A percentile compares a stretch with the other conserved stretches of the same genome.
These are phyloP conservation scores for Bombus turneri DNA, from an alignment of 1,140 invertebrate species.

Conservation along the genomic window DNA sequence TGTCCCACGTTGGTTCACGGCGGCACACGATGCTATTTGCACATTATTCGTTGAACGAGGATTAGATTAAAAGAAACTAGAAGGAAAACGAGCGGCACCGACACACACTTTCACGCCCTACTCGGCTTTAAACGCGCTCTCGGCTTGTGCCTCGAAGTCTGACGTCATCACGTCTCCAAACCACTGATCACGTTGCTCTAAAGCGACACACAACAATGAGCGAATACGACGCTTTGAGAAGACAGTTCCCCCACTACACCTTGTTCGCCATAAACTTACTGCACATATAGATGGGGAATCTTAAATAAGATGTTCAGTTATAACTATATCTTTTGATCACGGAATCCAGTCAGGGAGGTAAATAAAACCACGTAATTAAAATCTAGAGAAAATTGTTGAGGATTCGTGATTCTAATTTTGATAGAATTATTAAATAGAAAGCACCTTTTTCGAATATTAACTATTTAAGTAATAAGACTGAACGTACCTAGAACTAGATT, in stretches of 20 bases:
- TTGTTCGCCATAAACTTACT: not conserved
- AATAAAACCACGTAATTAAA: not conserved
- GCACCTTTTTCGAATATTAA: not conserved
- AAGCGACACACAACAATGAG: slow-evolving; percentile 47
- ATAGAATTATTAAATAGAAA: not conserved
- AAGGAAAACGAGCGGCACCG: slow-evolving; percentile 64
- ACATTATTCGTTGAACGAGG: slow-evolving; percentile 63
- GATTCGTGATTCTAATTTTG: not conserved
- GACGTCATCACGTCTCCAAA: slow-evolving; percentile 77
- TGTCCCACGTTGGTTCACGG: slow-evolving; percentile 45
- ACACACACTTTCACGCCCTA: slow-evolving; percentile 80
- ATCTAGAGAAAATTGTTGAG: not conserved
- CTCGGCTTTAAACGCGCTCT: slow-evolving; percentile 78
- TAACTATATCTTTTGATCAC: not conserved
- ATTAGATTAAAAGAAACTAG: slow-evolving; percentile 54
- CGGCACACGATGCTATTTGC: slow-evolving; percentile 62
- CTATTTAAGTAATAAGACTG: not conserved
- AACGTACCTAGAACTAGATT: not conserved
- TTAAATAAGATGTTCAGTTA: not conserved
- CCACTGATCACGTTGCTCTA: slow-evolving; percentile 58
- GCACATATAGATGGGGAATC: slow-evolving; percentile 7
- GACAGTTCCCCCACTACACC: slow-evolving; percentile 12
- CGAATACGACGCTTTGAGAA: slow-evolving; percentile 42
- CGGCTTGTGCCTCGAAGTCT: slow-evolving; percentile 75
- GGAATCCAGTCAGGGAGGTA: not conserved